Evolutionary conservation across 2,888 invertebrate species (phyloP), one percentile per base, ranked within the genome.

Genomic region (Sphaeridia pumilis): DNA sequence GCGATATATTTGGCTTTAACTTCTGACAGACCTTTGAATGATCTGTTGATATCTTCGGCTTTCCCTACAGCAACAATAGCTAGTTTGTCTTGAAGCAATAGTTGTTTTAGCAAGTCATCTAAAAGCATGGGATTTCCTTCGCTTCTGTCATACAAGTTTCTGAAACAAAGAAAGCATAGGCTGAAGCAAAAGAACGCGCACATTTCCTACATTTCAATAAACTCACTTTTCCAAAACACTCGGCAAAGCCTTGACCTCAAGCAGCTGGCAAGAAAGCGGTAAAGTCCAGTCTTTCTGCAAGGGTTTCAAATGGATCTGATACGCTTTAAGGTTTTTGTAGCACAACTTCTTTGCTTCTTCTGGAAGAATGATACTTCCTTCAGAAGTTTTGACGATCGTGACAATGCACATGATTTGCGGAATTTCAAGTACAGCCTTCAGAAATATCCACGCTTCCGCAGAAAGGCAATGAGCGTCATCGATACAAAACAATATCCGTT

Each of bases 231-330:
- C 80, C 24, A 82, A 69, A 66, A 81, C 80, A 0, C 77, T 70
- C 1, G 81, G 78, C 56, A 82, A 76, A 0, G 77, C 81, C 52
- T 73, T 70, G 1, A 80, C 79, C 44, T 78, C 74, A 25, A 82
- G 69, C 46, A 80, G 70, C 65, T 81, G 81, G 65, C 82, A 82
- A 0, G 77, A 78, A 2, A 82, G 67, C 43, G 52, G 49, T 20
- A 52, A 25, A 4, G 44, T 42, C 26, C 48, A 55, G 3, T 41
- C 27, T 7, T 42, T 10, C 28, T 62, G 57, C 25, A 61, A 27
- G 24, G 57, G 55, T 48, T 24, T 20, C 22, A 64, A 35, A 7
- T 55, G 47, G 22, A 61, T 48, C 10, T 56, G 49, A 49, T 60
- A 57, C 7, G 60, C 56, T 36, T 56, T 58, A 12, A 58, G 53